Conservation (phyloP, 2,113 vertebrate genomes). For the Scolopax mira region DNA sequence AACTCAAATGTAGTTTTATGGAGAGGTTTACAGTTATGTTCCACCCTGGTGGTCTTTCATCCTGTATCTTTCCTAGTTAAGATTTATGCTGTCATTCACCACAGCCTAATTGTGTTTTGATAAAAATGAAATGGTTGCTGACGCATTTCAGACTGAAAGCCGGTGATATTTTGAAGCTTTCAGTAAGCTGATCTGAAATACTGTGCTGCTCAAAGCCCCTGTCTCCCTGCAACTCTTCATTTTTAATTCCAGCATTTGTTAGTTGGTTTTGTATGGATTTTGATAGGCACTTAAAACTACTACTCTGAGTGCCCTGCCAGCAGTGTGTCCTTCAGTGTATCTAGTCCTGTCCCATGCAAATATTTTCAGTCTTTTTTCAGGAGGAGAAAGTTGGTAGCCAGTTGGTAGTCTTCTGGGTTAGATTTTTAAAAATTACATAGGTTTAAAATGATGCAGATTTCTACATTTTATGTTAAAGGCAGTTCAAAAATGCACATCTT, state of each 20-base stretch:
- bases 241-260: conserved; percentile 47
- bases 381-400: not conserved
- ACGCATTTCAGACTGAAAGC: conserved; percentile 75
- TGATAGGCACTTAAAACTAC: not conserved
- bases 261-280: not conserved
- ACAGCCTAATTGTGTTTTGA: conserved; percentile 83
- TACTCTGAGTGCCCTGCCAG: not conserved
- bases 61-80: conserved; percentile 79
- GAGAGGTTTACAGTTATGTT: conserved; percentile 79
- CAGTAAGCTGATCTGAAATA: conserved; percentile 73
- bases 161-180: conserved; percentile 71
- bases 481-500: not conserved
- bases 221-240: conserved; percentile 16
- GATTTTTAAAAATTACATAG: not conserved
- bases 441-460: not conserved
- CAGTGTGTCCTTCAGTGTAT: not conserved
- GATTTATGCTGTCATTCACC: conserved; percentile 83
- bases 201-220: conserved; percentile 38
- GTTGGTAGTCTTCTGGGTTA: not conserved
- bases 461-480: not conserved
- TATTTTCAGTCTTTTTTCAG: not conserved
- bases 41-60: conserved; percentile 80
- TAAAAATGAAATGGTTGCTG: conserved; percentile 76
- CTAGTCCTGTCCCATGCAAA: not conserved
- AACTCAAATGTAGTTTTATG: conserved; percentile 79